phyloP scores from a whole-genome alignment of 2,797 vertebrate genomes.

The Thripadectes ignobilis region DNA sequence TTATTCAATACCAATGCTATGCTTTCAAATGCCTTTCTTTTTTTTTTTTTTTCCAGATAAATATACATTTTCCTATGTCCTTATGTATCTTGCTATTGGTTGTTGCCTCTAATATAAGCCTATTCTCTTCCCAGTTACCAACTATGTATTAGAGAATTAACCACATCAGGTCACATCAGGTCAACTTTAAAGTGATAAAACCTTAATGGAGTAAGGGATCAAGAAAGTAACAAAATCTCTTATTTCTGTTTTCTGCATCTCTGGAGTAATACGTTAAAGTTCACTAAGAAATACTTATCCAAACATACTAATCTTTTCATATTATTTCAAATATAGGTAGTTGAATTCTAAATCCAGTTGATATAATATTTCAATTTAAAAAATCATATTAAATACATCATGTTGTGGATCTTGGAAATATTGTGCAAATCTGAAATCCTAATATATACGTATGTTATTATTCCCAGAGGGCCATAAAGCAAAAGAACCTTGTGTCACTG shows the following conservation, averaged over 20 bases:
- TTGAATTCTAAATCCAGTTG: not conserved
- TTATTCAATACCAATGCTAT: not conserved
- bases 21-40: not conserved
- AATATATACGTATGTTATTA: not conserved
- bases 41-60: not conserved
- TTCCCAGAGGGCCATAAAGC: not conserved
- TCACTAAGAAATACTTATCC: not conserved
- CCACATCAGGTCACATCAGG: slow-evolving; percentile 49
- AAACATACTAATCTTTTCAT: not conserved
- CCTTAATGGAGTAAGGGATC: slow-evolving; percentile 46
- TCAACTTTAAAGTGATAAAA: slow-evolving; percentile 61
- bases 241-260: slow-evolving; percentile 19
- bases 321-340: slow-evolving; percentile 16
- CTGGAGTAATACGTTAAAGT: slow-evolving; percentile 3
- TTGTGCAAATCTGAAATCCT: not conserved
- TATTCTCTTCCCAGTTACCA: slow-evolving; percentile 67
- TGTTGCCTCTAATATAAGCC: slow-evolving; percentile 39
- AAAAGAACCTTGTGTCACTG: not conserved
- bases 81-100: slow-evolving; percentile 3
- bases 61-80: slow-evolving; percentile 18
- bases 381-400: slow-evolving; percentile 3
- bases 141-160: slow-evolving; percentile 59
- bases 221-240: slow-evolving; percentile 31
- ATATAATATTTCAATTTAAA: not conserved
- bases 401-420: not conserved